Evolutionary conservation across 2,888 invertebrate genomes (phyloP), one percentile per base, ranked within the genome.

Genomic region (Gortyna flavago): DNA sequence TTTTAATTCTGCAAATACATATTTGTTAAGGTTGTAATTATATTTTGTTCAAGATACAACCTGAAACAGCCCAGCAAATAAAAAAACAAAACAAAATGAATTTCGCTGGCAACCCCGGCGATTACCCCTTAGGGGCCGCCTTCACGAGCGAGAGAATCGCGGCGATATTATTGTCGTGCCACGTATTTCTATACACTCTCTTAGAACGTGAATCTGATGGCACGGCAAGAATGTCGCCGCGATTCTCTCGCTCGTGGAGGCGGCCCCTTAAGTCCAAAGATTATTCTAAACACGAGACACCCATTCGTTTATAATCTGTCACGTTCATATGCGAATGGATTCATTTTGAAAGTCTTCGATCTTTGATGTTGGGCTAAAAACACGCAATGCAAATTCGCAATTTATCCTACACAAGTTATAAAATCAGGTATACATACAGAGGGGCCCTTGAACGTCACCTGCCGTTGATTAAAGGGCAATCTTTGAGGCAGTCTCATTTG

Each of bases 371-470:
- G 8, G 21, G 21, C 2, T 59, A 57, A 57, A n/a, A 61, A 75
- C 25, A 48, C 18, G 6, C 9, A 54, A 32, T 32, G 13, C 44
- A 51, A 44, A 54, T 59, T 13, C 16, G 5, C 6, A 59, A 25
- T 32, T n/a, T 84, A 80, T 67, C 67, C 54, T 57, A 29, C 71
- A 68, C 57, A 29, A 57, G 51, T 51, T 66, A 75, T 54, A 81
- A 76, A 83, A 80, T 72, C 44, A 77, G 65, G 70, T 75, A 88
- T 91, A 92, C 92, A 91, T 92, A 92, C 92, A 87, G 86, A 44
- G 78, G 85, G 86, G 61, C 78, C 77, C 21, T 79, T 81, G 72
- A 83, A 87, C 7, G 79, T 85, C 68, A 87, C 88, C 38, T 87
- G 85, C 35, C 89, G 87, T 18, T 86, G 80, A 13, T 77, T 80